phyloP scores from a whole-genome alignment of 2,113 vertebrate species.

The Ophiodon elongatus region DNA sequence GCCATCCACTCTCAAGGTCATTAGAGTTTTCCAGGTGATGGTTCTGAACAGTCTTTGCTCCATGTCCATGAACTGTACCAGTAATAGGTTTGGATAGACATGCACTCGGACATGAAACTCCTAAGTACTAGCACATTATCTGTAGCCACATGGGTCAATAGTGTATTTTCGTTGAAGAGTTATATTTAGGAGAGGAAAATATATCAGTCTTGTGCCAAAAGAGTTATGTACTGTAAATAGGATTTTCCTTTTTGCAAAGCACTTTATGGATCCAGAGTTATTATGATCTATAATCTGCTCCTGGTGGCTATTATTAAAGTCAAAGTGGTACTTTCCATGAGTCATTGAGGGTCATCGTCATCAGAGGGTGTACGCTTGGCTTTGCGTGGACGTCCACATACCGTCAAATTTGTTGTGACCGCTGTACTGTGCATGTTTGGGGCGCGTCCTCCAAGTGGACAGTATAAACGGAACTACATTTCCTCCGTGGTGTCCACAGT shows the following conservation, averaged over 20 bases:
- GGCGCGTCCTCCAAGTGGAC: too few species aligned
- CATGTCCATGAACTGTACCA: constrained; percentile 11
- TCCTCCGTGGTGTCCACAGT: too few species aligned
- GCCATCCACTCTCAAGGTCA: constrained; percentile 44
- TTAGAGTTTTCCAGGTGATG: constrained; percentile 42
- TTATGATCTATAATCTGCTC: background rate
- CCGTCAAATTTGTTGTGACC: background rate
- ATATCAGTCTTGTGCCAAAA: background rate
- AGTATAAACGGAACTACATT: background rate
- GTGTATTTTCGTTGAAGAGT: constrained; percentile 11
- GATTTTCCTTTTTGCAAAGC: constrained; percentile 8
- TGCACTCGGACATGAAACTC: constrained; percentile 32
- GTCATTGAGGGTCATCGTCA: too few species aligned
- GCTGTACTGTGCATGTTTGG: background rate
- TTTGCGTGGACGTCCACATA: too few species aligned
- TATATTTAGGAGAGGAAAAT: constrained; percentile 8
- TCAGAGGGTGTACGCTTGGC: too few species aligned
- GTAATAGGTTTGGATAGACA: constrained; percentile 46
- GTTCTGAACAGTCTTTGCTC: constrained; percentile 20
- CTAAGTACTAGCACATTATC: constrained; percentile 30
- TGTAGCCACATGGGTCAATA: background rate
- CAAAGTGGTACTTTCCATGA: too few species aligned
- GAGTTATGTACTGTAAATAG: background rate
- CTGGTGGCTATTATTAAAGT: background rate
- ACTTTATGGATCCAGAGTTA: constrained; percentile 1